These are phyloP conservation scores for Nasonovia ribisnigri DNA, from an alignment of 2,888 invertebrate species.

Conservation along the genomic window DNA sequence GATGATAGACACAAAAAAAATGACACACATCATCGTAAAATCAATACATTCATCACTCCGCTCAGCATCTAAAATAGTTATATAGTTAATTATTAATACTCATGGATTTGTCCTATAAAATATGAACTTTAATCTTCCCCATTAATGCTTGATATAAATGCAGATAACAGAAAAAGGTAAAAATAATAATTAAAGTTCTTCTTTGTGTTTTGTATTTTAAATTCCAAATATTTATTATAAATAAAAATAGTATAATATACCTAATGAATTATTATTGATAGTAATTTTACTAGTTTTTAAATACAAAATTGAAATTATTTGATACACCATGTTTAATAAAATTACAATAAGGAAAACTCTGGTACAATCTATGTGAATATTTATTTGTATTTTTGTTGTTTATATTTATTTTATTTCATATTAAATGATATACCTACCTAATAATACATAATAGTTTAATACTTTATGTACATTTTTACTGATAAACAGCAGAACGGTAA, in stretches of 20 bases:
- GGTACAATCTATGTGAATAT: neutral
- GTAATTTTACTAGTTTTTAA: slow-evolving; percentile 2
- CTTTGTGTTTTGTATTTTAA: slow-evolving; percentile 20
- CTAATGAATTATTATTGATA: slow-evolving; percentile 1
- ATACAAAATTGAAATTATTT: neutral
- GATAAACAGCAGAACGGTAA: neutral
- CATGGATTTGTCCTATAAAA: neutral
- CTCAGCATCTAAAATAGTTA: too few species aligned
- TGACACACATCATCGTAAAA: too few species aligned
- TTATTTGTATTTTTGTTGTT: neutral
- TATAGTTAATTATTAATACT: neutral
- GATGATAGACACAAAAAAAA: too few species aligned
- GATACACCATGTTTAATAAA: neutral
- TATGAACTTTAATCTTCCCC: neutral
- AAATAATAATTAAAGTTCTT: neutral
- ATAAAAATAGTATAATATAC: neutral
- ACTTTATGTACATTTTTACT: neutral
- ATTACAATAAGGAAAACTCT: neutral
- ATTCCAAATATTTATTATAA: neutral
- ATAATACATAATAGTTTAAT: neutral
- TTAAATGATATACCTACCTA: neutral
- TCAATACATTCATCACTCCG: too few species aligned
- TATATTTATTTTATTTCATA: neutral
- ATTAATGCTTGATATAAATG: neutral
- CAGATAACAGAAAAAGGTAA: neutral